Evolutionary conservation across 2,797 vertebrate species (phyloP), one percentile per base, ranked within the genome.

Genomic region (Chelon labrosus): DNA sequence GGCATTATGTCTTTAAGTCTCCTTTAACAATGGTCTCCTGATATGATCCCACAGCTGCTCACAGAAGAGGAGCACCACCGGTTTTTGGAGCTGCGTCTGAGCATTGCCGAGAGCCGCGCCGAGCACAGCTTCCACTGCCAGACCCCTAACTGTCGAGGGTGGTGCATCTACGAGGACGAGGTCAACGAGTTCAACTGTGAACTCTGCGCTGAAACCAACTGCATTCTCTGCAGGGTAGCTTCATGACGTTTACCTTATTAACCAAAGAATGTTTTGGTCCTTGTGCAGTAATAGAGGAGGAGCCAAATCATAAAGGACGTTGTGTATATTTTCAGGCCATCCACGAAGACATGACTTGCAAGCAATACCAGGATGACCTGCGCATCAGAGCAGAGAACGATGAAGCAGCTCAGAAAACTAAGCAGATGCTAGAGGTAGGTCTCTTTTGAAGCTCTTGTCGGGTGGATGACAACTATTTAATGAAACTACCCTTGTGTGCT

Each of bases 161-260:
- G 97, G 97, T 97, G 97, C 86, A 94, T 97, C 92, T 96, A 96
- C 6, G 97, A 97, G 90, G 97, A 97, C 0, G 95, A 96, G 1
- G 96, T 97, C 77, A 93, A 97, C 0, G 92, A 95, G 84, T 97
- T 97, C 51, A 17, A 25, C 37, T 97, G 97, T 17, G 90, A 94
- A 0, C 93, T 96, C 82, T 97, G 97, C 55, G 1, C 41, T 0
- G 82, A 93, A 13, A 80, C 80, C 67, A 97, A 96, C 91, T 97
- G 97, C 83, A 91, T 97, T 17, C 92, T 96, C 56, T 97, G 97
- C 93, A 96, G 96, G 95, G 97, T 97, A 82, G 6, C 2, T 59
- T 14, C 17, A 5, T 49, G 2, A 22, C 10, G 17, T 51, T 19
- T 16, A 11, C 19, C 20, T 1, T 4, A n/a, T 13, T 20, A 2